Percentiles rank a stretch among this genome's conserved stretches.
Evolutionary conservation across 2,113 vertebrate genomes (phyloP).

Genomic region (Prietella phreatophila): DNA sequence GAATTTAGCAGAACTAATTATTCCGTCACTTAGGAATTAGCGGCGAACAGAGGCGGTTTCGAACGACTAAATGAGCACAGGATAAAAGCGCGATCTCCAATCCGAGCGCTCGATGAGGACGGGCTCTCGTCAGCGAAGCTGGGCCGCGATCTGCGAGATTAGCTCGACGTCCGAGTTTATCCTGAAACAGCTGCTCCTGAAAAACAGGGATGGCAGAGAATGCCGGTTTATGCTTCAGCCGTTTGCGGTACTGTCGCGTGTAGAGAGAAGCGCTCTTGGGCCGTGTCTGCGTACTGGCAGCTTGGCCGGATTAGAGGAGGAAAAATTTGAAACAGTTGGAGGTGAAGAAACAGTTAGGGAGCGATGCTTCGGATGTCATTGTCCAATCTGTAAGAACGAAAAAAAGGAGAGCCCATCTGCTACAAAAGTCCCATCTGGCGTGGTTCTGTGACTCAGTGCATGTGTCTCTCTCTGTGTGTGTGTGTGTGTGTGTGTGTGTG

Average conservation of each 20-base stretch:
- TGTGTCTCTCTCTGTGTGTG: too few relatives aligned
- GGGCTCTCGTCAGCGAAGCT: neutral
- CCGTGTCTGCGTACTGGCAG: neutral
- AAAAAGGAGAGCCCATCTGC: conserved; percentile 50
- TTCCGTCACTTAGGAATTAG: conserved; percentile 20
- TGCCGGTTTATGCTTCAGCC: neutral
- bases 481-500: conserved; percentile 18
- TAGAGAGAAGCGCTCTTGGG: neutral
- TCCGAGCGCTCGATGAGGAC: neutral
- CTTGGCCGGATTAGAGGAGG: conserved; percentile 25
- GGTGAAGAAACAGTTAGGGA: conserved; percentile 40
- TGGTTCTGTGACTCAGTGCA: conserved; percentile 28
- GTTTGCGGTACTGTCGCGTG: neutral
- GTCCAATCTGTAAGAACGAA: conserved; percentile 48
- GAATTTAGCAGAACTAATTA: conserved; percentile 13
- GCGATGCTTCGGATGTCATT: conserved; percentile 42
- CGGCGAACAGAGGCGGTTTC: neutral
- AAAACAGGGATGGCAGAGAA: neutral
- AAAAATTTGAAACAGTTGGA: conserved; percentile 49
- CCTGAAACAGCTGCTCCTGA: conserved; percentile 16
- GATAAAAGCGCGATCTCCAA: conserved; percentile 3
- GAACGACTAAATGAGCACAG: neutral
- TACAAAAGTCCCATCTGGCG: conserved; percentile 35
- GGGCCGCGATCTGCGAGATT: neutral
- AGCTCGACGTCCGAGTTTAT: conserved; percentile 15